Conservation (phyloP, 2,888 invertebrate species). For the Danaus chrysippus region DNA sequence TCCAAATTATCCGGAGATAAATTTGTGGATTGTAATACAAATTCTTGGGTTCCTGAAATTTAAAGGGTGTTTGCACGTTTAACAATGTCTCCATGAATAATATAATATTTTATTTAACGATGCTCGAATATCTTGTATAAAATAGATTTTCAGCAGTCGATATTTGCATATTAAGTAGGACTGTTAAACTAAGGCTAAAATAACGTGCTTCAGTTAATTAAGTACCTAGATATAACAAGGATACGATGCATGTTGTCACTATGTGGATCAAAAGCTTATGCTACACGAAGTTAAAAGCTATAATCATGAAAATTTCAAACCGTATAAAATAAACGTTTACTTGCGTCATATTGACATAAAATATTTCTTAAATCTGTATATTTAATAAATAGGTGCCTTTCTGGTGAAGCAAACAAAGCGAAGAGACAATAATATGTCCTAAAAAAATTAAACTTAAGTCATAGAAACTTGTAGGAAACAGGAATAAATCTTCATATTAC, state of each 20-base stretch:
- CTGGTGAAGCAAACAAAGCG: not conserved
- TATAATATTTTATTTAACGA: conserved; percentile 2
- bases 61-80: conserved; percentile 23
- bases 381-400: too few relatives aligned
- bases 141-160: not conserved
- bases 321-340: not conserved
- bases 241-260: conserved; percentile 26
- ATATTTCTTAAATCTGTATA: too few relatives aligned
- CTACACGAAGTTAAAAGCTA: conserved; percentile 11
- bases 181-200: conserved; percentile 25
- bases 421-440: not conserved
- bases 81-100: not conserved
- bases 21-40: conserved; percentile 47
- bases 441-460: not conserved
- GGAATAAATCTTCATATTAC: conserved; percentile 2
- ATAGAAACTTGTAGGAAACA: not conserved
- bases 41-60: conserved; percentile 38
- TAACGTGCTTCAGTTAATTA: conserved; percentile 28
- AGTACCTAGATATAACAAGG: conserved; percentile 26
- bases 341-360: too few relatives aligned
- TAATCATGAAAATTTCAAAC: conserved; percentile 22
- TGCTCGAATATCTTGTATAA: not conserved
- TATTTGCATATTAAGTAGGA: conserved; percentile 29
- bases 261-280: conserved; percentile 28
- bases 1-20: conserved; percentile 60